Percentiles rank a stretch among this genome's conserved stretches.
Conservation (phyloP, 1,140 invertebrate genomes). For the Nephotettix cincticeps region DNA sequence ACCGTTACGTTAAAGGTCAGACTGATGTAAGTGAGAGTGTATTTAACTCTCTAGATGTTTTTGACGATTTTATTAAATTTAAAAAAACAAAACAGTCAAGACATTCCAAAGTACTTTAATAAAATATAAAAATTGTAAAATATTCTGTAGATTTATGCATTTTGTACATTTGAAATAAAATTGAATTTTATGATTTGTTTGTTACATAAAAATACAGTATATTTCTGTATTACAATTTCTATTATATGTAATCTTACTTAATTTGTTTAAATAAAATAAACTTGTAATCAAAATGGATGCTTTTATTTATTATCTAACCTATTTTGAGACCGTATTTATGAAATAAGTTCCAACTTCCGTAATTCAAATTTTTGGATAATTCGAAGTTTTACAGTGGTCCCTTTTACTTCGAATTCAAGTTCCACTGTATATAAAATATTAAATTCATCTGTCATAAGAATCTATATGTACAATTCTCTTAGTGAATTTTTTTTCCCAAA, state of each 20-base stretch:
- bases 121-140: neutral
- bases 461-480: slow-evolving; percentile 15
- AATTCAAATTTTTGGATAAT: too few relatives aligned
- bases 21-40: neutral
- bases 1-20: neutral
- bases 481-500: neutral
- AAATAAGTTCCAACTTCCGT: too few relatives aligned
- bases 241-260: too few relatives aligned
- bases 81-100: neutral
- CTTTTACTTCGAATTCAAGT: neutral
- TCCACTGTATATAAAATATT: too few relatives aligned
- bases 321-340: too few relatives aligned
- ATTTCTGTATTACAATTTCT: too few relatives aligned
- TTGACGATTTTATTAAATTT: neutral
- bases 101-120: neutral
- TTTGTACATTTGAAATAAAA: neutral
- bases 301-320: too few relatives aligned
- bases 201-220: too few relatives aligned
- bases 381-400: too few relatives aligned
- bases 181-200: too few relatives aligned
- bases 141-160: neutral
- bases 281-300: too few relatives aligned
- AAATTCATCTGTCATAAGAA: neutral
- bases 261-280: too few relatives aligned
- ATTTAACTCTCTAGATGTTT: neutral